Percentiles rank a stretch among this genome's conserved stretches.
Conservation (phyloP, 2,888 invertebrate species). For the Dryobota labecula region DNA sequence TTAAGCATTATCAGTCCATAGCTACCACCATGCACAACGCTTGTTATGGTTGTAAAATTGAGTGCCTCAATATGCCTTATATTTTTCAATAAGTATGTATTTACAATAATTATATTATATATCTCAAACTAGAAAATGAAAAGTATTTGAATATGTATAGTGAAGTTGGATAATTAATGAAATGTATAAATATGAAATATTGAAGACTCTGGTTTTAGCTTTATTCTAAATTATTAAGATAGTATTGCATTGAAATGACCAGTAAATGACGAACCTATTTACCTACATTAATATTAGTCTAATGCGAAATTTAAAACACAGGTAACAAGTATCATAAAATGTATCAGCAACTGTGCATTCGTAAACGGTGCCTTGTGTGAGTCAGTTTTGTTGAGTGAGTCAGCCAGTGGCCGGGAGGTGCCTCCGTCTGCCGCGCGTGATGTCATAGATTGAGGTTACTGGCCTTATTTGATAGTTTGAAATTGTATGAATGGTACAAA, state of each 20-base stretch:
- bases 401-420: slow-evolving; percentile 64
- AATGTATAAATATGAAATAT: slow-evolving; percentile 60
- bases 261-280: slow-evolving; percentile 53
- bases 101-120: slow-evolving; percentile 64
- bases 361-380: slow-evolving; percentile 62
- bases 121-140: slow-evolving; percentile 55
- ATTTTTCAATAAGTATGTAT: slow-evolving; percentile 64
- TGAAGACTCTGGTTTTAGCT: slow-evolving; percentile 83
- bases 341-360: slow-evolving; percentile 43
- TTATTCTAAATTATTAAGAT: slow-evolving; percentile 81
- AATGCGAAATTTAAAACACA: slow-evolving; percentile 53
- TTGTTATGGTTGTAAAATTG: slow-evolving; percentile 76
- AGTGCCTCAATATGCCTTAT: slow-evolving; percentile 87
- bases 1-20: slow-evolving; percentile 56
- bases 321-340: slow-evolving; percentile 53
- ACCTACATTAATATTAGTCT: slow-evolving; percentile 52
- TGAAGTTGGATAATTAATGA: slow-evolving; percentile 60
- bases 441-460: slow-evolving; percentile 66
- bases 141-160: slow-evolving; percentile 68
- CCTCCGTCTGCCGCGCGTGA: slow-evolving; percentile 58
- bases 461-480: slow-evolving; percentile 71
- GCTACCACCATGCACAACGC: slow-evolving; percentile 61
- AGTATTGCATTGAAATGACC: slow-evolving; percentile 58
- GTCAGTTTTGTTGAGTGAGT: slow-evolving; percentile 63
- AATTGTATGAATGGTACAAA: slow-evolving; percentile 69